Evolutionary conservation across 2,797 vertebrate genomes (phyloP).

Genomic region (Psittacula derbiana): DNA sequence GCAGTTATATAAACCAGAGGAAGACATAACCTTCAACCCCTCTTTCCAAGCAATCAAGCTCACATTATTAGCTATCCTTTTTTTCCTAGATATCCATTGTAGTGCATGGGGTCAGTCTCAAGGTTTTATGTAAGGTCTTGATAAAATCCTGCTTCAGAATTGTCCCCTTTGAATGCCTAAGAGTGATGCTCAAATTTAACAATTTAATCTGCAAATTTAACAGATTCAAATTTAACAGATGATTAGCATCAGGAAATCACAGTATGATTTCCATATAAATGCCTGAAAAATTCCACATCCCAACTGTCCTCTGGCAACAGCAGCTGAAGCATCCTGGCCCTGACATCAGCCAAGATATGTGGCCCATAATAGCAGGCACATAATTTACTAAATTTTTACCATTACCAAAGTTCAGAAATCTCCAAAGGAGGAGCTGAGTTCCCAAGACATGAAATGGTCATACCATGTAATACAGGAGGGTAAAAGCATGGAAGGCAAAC

Average conservation of each 20-base stretch:
- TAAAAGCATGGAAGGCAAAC: not conserved
- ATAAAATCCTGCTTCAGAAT: not conserved
- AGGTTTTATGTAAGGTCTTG: not conserved
- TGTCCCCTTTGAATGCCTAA: not conserved
- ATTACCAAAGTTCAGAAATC: not conserved
- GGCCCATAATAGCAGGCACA: rapidly evolving
- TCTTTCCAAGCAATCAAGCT: not conserved
- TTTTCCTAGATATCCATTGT: not conserved
- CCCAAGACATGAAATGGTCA: not conserved
- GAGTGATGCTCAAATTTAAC: not conserved
- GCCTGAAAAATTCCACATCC: not conserved
- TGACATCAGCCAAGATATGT: not conserved
- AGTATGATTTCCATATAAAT: not conserved
- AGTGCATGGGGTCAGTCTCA: not conserved
- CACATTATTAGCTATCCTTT: not conserved
- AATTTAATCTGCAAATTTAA: not conserved
- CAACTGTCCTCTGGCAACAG: not conserved
- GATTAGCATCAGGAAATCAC: not conserved
- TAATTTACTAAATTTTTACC: not conserved
- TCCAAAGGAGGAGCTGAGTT: not conserved
- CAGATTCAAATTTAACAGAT: not conserved
- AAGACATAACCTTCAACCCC: not conserved
- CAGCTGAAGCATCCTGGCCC: not conserved
- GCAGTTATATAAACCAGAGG: not conserved
- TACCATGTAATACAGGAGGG: not conserved